Percentiles rank a stretch among this genome's conserved stretches.
Evolutionary conservation across 2,888 invertebrate species (phyloP).

Genomic region (Lobophora halterata): DNA sequence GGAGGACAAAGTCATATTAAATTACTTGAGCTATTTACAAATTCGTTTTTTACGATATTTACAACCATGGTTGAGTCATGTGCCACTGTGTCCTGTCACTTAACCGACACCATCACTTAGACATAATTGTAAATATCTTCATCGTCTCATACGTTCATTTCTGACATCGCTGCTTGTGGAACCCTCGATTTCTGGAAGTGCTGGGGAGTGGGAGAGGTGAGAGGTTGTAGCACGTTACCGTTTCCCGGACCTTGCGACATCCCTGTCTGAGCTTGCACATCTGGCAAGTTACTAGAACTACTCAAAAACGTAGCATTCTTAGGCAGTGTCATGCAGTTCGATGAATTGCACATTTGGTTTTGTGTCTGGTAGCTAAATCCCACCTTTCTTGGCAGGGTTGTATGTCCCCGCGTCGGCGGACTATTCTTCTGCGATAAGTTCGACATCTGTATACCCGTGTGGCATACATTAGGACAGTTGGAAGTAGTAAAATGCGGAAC

Average conservation of each 20-base stretch:
- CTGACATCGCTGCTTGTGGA: conserved; percentile 91
- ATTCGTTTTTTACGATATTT: conserved; percentile 60
- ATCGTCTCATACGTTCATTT: conserved; percentile 93
- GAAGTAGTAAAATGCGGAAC: conserved; percentile 72
- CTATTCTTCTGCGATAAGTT: conserved; percentile 69
- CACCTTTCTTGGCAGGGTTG: conserved; percentile 73
- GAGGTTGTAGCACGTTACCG: conserved; percentile 34
- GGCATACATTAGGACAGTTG: conserved; percentile 81
- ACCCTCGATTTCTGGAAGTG: conserved; percentile 81
- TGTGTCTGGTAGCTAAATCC: conserved; percentile 70
- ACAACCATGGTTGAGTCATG: conserved; percentile 69
- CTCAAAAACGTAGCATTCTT: conserved; percentile 80
- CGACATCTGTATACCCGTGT: conserved; percentile 81
- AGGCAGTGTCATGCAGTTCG: conserved; percentile 82
- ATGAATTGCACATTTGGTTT: conserved; percentile 70
- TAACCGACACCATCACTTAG: conserved; percentile 57
- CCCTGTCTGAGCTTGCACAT: conserved; percentile 74
- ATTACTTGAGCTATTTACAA: conserved; percentile 53
- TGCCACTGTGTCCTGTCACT: conserved; percentile 53
- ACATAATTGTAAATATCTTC: conserved; percentile 81
- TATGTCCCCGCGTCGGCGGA: conserved; percentile 68
- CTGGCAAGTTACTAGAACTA: conserved; percentile 68
- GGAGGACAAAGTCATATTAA: too few species aligned
- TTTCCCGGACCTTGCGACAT: conserved; percentile 67
- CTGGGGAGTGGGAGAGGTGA: conserved; percentile 66